These are phyloP conservation scores for Diprion similis DNA, from an alignment of 1,140 invertebrate genomes.

Conservation along the genomic window DNA sequence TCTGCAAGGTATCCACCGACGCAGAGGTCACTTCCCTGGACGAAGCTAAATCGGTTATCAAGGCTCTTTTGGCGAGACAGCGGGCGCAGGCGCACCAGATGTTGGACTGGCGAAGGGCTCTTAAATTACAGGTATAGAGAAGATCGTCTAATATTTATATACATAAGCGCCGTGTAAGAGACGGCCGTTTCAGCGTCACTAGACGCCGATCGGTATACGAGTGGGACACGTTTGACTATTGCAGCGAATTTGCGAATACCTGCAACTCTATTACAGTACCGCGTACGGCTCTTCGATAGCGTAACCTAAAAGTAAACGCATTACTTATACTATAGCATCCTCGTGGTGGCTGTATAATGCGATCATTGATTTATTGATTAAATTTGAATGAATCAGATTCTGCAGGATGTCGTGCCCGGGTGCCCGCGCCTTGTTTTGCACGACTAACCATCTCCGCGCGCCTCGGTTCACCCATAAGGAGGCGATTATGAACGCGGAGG, in stretches of 20 bases:
- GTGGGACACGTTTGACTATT: too few species aligned
- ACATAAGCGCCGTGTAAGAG: neutral
- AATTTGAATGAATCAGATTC: constrained; percentile 1
- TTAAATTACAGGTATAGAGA: constrained; percentile 61
- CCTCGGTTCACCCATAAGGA: neutral
- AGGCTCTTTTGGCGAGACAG: constrained; percentile 58
- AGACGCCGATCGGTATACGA: neutral
- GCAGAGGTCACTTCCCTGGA: constrained; percentile 61
- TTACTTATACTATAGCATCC: too few species aligned
- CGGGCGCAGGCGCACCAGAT: constrained; percentile 62
- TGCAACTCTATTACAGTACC: too few species aligned
- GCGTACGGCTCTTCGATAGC: too few species aligned
- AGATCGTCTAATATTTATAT: constrained; percentile 1
- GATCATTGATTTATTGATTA: neutral
- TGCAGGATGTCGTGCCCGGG: neutral
- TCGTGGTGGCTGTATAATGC: too few species aligned
- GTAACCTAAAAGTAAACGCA: too few species aligned
- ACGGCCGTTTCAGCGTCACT: neutral
- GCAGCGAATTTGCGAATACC: too few species aligned
- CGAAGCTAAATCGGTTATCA: constrained; percentile 62
- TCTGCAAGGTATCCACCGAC: constrained; percentile 35
- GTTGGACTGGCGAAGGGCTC: constrained; percentile 60
- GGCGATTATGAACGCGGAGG: neutral
- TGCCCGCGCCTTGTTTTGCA: constrained; percentile 1
- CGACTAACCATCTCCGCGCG: neutral